phyloP scores from a whole-genome alignment of 2,113 vertebrate species.

The Vanacampus margaritifer region DNA sequence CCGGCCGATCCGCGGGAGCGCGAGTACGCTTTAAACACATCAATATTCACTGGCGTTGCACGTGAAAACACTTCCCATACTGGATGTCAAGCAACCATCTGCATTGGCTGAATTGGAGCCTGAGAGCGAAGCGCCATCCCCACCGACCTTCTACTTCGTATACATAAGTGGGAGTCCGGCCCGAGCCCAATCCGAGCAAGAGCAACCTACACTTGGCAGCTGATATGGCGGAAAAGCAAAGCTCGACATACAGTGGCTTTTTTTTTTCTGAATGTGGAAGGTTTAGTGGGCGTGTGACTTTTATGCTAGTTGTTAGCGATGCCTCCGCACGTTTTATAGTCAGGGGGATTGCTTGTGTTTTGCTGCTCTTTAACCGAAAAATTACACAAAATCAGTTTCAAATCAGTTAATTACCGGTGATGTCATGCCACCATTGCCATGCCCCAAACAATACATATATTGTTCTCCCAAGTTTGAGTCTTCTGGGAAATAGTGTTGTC shows the following conservation, averaged over 20 bases:
- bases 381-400: too few relatives aligned
- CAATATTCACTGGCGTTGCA: slow-evolving; percentile 71
- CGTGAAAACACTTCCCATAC: slow-evolving; percentile 56
- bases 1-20: slow-evolving; percentile 48
- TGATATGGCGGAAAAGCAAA: slow-evolving; percentile 52
- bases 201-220: slow-evolving; percentile 75
- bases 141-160: slow-evolving; percentile 48
- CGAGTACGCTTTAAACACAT: slow-evolving; percentile 67
- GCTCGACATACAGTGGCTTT: slow-evolving; percentile 42
- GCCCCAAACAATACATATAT: neutral
- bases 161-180: slow-evolving; percentile 50
- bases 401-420: neutral
- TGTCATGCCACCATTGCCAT: neutral
- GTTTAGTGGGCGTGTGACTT: slow-evolving; percentile 54
- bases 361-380: slow-evolving; percentile 12
- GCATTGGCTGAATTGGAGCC: slow-evolving; percentile 69
- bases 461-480: neutral
- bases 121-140: slow-evolving; percentile 59
- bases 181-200: slow-evolving; percentile 62
- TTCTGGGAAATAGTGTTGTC: neutral
- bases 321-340: slow-evolving; percentile 22
- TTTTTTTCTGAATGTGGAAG: slow-evolving; percentile 39
- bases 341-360: slow-evolving; percentile 14
- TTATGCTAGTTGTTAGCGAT: slow-evolving; percentile 21
- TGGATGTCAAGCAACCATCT: slow-evolving; percentile 67